Conservation (phyloP, 2,888 invertebrate species). For the Melitaea athalia region DNA sequence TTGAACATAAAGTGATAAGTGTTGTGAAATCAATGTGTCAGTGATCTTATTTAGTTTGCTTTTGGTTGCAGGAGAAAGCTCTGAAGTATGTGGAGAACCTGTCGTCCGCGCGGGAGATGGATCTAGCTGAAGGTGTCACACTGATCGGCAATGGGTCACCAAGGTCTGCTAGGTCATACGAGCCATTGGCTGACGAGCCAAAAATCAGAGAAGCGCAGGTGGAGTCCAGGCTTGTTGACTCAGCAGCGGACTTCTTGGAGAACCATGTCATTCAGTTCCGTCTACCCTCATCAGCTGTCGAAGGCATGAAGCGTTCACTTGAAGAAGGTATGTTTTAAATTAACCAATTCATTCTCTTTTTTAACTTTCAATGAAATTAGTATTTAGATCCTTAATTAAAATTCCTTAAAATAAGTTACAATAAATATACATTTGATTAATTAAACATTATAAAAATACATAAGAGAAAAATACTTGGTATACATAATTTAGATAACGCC, state of each 20-base stretch:
- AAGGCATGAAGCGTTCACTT: conserved; percentile 89
- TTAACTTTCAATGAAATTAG: no score
- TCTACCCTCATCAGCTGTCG: conserved; percentile 87
- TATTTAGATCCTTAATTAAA: no score
- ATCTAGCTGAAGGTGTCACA: conserved; percentile 83
- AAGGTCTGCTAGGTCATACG: conserved; percentile 83
- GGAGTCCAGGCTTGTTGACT: conserved; percentile 88
- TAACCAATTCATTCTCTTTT: background rate
- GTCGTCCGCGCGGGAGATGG: conserved; percentile 80
- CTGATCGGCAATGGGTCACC: conserved; percentile 77
- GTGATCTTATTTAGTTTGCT: conserved; percentile 52
- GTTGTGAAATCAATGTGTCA: conserved; percentile 23
- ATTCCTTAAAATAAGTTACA: no score
- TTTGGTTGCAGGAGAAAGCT: conserved; percentile 86
- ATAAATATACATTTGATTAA: no score
- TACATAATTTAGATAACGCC: background rate
- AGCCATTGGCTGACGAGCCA: conserved; percentile 87
- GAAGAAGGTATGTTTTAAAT: conserved; percentile 86
- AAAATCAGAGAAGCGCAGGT: conserved; percentile 88
- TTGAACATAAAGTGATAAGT: conserved; percentile 43
- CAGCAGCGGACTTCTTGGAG: conserved; percentile 88
- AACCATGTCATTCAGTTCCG: conserved; percentile 92
- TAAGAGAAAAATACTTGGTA: background rate
- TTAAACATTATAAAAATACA: no score
- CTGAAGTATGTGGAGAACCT: conserved; percentile 85